Conservation (phyloP, 2,113 vertebrate genomes). For the Paralichthys olivaceus region DNA sequence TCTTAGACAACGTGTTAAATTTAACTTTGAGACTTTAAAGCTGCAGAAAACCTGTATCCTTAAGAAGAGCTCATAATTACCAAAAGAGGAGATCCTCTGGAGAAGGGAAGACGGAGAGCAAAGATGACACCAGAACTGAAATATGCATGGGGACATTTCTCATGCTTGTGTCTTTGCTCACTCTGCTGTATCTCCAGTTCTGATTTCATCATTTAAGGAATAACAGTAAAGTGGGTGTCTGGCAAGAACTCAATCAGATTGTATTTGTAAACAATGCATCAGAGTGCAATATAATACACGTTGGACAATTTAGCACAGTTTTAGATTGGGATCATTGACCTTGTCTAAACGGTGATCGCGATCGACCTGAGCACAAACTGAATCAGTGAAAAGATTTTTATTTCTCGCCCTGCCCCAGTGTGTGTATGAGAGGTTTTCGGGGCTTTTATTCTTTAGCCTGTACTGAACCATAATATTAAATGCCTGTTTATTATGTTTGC, state of each 20-base stretch:
- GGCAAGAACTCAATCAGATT: neutral
- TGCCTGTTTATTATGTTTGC: neutral
- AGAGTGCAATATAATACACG: neutral
- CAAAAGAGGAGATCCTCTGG: slow-evolving; percentile 26
- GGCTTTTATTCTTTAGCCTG: neutral
- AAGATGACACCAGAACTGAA: slow-evolving; percentile 34
- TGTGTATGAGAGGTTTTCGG: neutral
- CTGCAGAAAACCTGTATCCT: neutral
- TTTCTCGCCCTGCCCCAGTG: neutral
- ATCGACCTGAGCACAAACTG: neutral
- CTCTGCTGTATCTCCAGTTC: slow-evolving; percentile 10
- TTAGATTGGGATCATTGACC: neutral
- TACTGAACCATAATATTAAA: too few relatives aligned
- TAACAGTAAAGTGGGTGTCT: neutral
- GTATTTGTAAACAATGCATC: neutral
- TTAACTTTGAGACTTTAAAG: neutral
- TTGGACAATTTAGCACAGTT: neutral
- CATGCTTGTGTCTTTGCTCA: slow-evolving; percentile 19
- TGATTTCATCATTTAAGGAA: slow-evolving; percentile 16
- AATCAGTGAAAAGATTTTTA: neutral
- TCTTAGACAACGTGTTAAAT: neutral
- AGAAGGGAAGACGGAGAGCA: slow-evolving; percentile 8
- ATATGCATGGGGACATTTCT: slow-evolving; percentile 45
- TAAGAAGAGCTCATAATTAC: slow-evolving; percentile 2
- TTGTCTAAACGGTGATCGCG: neutral